Percentiles rank a stretch among this genome's conserved stretches.
These are phyloP conservation scores for Muntiacus muntjak DNA, from an alignment of 2,113 vertebrate species.

Conservation along the genomic window DNA sequence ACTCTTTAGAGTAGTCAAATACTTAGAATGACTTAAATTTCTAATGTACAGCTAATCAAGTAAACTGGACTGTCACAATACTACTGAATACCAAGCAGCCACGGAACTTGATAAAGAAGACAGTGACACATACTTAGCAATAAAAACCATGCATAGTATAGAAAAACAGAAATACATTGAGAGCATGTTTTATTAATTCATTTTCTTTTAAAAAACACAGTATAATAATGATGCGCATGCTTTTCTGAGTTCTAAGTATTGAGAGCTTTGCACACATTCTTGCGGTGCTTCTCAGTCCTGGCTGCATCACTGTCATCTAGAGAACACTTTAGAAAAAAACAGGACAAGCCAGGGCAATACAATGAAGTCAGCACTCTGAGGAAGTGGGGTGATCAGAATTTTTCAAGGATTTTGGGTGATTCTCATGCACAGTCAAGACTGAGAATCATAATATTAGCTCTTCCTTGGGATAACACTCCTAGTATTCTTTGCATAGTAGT, in stretches of 20 bases:
- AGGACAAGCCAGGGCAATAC: background rate
- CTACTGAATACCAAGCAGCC: background rate
- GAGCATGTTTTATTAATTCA: background rate
- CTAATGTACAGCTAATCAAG: background rate
- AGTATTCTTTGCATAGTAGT: background rate
- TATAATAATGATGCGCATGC: background rate
- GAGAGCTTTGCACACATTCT: background rate
- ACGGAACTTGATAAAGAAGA: background rate
- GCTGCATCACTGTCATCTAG: background rate
- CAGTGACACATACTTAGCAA: background rate
- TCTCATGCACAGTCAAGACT: background rate
- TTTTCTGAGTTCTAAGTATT: background rate
- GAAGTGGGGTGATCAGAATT: background rate
- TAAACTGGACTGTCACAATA: background rate
- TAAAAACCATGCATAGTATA: background rate
- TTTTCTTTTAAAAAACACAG: background rate
- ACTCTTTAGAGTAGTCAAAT: background rate
- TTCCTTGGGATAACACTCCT: background rate
- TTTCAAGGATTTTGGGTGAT: background rate
- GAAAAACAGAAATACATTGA: background rate
- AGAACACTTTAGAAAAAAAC: background rate
- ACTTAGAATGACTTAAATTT: background rate
- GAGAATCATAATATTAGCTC: background rate
- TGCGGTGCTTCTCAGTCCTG: background rate
- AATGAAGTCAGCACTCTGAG: background rate